Conservation (phyloP, 2,113 vertebrate species). For the Oxyura jamaicensis region DNA sequence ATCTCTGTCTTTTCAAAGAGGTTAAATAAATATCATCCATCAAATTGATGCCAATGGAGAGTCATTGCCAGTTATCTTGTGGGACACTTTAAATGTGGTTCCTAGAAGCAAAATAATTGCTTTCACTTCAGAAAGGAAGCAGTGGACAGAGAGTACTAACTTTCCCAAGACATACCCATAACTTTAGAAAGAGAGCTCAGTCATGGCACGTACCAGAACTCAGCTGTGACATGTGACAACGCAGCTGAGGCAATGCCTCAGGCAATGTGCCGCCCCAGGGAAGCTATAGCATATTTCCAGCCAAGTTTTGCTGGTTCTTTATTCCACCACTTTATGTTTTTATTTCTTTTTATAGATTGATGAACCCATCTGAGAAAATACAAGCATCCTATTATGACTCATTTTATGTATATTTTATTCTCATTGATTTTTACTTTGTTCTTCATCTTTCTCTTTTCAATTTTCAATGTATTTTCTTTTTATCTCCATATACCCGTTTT, state of each 20-base stretch:
- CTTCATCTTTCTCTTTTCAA: background rate
- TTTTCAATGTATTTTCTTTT: background rate
- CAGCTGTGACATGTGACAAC: fast-evolving
- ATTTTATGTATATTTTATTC: constrained; percentile 28
- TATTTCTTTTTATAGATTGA: background rate
- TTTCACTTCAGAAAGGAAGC: background rate
- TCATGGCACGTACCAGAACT: background rate
- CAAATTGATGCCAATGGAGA: background rate
- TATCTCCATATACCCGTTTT: background rate
- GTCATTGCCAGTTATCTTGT: background rate
- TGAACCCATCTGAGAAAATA: background rate
- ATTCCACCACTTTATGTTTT: background rate
- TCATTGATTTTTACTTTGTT: constrained; percentile 25
- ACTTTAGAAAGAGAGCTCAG: background rate
- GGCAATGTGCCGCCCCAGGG: background rate
- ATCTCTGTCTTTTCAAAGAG: background rate
- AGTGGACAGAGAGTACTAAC: background rate
- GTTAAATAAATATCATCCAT: background rate
- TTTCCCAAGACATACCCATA: background rate
- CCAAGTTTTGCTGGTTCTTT: background rate
- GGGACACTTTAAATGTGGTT: background rate
- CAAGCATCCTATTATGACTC: background rate
- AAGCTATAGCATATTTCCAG: background rate
- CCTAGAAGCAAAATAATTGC: background rate
- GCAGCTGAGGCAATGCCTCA: background rate